Evolutionary conservation across 2,797 vertebrate species (phyloP), one percentile per base, ranked within the genome.

Genomic region (Megalops cyprinoides): DNA sequence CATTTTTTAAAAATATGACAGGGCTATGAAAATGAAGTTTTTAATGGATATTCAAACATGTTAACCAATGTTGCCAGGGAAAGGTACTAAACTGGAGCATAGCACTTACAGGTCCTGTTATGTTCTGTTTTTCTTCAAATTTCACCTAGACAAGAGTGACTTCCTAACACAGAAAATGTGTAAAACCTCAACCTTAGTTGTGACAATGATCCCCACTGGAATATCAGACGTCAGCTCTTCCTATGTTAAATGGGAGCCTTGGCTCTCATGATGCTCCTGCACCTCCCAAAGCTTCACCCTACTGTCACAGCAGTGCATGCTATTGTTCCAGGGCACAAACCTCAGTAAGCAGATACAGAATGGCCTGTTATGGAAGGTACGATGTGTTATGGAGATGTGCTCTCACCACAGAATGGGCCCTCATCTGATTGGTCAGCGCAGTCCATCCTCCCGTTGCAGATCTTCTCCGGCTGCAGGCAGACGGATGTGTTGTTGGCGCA

Each of bases 381-480:
- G n/a, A n/a, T n/a, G n/a, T n/a, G n/a, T n/a, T n/a, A n/a, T n/a
- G n/a, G n/a, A n/a, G n/a, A n/a, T n/a, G n/a, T n/a, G n/a, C n/a
- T 49, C 69, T 86, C 94, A 97, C 96, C 96, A 86, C 96, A 97
- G 83, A 96, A 94, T 78, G 91, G 85, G 80, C 95, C 95, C 93
- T 97, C 96, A 78, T 97, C 96, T 34, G 96, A 96, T 83, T 94
- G 95, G 87, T 97, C 96, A 0, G 94, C 90, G 84, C 96, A 97
- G 87, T 97, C 95, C 84, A 87, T 91, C 87, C 90, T 93, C 80
- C 96, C 95, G 82, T 97, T 95, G 91, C 96, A 97, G 87, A 97
- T 95, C 85, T 94, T 94, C 87, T 97, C 95, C 56, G 94, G 95
- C 84, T 94, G 92, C 86, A 97, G 92, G 90, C 96, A 97, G 79